These are phyloP conservation scores for Paramormyrops kingsleyae DNA, from an alignment of 2,113 vertebrate genomes.

Conservation along the genomic window DNA sequence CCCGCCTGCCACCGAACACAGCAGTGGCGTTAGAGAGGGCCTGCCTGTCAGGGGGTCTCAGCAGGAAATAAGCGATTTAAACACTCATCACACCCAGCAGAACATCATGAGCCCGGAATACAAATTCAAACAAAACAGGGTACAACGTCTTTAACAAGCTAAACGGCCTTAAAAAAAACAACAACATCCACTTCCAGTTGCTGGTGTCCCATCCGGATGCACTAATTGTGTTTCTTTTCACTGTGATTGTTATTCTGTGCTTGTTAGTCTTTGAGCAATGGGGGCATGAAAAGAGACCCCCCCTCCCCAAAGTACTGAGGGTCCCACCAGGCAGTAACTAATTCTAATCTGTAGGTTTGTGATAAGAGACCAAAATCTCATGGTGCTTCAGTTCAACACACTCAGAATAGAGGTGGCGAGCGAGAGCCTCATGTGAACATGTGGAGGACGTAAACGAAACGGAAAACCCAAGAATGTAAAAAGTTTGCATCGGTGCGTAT, in stretches of 20 bases:
- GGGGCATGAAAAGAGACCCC: neutral
- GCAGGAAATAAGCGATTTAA: neutral
- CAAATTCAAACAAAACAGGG: neutral
- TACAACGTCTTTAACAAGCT: neutral
- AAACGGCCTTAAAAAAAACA: neutral
- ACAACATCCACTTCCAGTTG: neutral
- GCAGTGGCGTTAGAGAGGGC: neutral
- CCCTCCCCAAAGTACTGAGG: neutral
- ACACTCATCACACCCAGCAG: neutral
- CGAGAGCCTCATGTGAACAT: neutral
- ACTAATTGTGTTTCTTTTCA: neutral
- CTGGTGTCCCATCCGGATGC: neutral
- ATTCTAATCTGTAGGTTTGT: neutral
- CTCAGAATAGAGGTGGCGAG: neutral
- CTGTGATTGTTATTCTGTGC: neutral
- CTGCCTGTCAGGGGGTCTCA: neutral
- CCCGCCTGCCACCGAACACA: neutral
- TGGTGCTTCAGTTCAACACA: neutral
- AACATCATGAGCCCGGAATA: neutral
- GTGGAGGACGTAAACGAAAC: neutral
- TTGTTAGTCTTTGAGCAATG: neutral
- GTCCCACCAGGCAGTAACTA: neutral
- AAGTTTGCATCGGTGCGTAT: neutral
- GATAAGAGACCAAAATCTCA: neutral
- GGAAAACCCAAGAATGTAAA: neutral